Conservation (phyloP, 2,888 invertebrate species). For the Plusia festucae region DNA sequence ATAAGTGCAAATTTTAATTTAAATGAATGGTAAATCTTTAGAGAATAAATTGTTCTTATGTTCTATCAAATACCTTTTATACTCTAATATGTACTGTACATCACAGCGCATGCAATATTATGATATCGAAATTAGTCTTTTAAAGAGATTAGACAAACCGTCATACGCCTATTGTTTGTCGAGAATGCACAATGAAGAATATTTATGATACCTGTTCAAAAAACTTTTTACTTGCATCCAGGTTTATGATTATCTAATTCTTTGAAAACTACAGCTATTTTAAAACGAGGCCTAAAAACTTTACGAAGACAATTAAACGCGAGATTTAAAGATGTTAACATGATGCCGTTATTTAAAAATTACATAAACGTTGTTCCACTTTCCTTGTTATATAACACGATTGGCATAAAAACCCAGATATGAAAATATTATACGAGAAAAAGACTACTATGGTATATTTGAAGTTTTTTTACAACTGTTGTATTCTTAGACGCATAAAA, state of each 20-base stretch:
- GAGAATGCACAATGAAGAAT: background rate
- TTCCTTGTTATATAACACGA: conserved; percentile 25
- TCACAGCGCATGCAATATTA: too few relatives aligned
- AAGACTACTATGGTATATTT: background rate
- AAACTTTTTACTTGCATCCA: background rate
- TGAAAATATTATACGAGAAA: conserved; percentile 2
- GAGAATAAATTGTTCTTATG: background rate
- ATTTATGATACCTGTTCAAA: background rate
- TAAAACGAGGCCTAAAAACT: background rate
- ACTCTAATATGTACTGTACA: too few relatives aligned
- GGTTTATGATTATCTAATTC: background rate
- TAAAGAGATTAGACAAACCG: too few relatives aligned
- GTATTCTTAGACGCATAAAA: background rate
- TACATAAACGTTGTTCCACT: conserved; percentile 33
- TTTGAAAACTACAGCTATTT: background rate
- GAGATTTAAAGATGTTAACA: background rate
- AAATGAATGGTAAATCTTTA: background rate
- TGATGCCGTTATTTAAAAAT: background rate
- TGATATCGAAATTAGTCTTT: background rate
- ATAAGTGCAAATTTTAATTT: background rate
- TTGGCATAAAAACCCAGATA: conserved; percentile 32
- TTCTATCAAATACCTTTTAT: background rate
- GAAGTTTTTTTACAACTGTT: too few relatives aligned
- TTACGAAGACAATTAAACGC: background rate
- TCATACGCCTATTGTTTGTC: background rate